Evolutionary conservation across 2,797 vertebrate species (phyloP).

Genomic region (Otus scops): DNA sequence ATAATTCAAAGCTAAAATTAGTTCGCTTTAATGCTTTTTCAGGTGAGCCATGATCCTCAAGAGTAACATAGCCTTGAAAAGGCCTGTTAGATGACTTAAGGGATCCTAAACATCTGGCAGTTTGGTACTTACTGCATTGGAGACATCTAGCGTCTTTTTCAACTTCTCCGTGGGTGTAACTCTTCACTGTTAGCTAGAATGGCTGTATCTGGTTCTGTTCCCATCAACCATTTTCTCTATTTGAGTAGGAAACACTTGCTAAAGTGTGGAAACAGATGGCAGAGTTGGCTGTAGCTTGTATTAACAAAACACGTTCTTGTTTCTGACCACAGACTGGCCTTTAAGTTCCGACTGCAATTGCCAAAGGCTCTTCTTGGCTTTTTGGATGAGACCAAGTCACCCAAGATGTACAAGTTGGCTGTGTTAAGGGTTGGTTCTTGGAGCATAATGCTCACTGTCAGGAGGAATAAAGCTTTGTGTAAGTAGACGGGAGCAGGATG

Average conservation of each 20-base stretch:
- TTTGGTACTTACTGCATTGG: slow-evolving; percentile 8
- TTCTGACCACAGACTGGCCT: slow-evolving; percentile 38
- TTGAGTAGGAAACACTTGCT: slow-evolving; percentile 26
- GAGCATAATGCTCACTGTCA: rapidly evolving
- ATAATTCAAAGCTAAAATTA: slow-evolving; percentile 61
- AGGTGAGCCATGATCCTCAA: slow-evolving; percentile 13
- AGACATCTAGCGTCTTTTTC: slow-evolving; percentile 43
- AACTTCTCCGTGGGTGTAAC: not conserved
- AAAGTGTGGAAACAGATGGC: slow-evolving; percentile 53
- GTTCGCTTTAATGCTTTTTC: slow-evolving; percentile 47
- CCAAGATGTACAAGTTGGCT: not conserved
- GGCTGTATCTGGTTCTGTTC: not conserved
- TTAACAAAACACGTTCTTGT: not conserved
- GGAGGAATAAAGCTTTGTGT: not conserved
- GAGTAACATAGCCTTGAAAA: not conserved
- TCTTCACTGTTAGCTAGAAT: not conserved
- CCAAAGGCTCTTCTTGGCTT: not conserved
- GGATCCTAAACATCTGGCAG: slow-evolving; percentile 38
- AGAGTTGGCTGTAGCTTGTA: not conserved
- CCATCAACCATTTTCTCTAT: not conserved
- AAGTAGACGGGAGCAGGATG: not conserved
- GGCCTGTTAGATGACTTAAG: slow-evolving; percentile 40
- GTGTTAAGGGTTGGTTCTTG: not conserved
- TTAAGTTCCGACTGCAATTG: not conserved
- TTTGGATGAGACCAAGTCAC: not conserved